Evolutionary conservation across 2,888 invertebrate species (phyloP), one percentile per base, ranked within the genome.

Genomic region (Neelides folsomi): DNA sequence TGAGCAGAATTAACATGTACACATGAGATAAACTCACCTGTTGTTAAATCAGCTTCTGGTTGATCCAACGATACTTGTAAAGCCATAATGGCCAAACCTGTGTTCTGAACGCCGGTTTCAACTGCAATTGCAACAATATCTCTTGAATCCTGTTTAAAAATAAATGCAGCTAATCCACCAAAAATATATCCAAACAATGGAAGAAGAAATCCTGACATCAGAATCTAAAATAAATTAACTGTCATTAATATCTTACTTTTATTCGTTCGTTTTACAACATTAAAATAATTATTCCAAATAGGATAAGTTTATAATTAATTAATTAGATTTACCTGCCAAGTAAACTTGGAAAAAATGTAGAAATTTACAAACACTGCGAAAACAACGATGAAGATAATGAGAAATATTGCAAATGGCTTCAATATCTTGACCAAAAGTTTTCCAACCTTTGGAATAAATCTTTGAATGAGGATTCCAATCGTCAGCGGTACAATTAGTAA

Each of bases 81-180:
- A 63, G 94, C 74, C 70, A 93, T 87, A 66, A 94, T 92, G 1
- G 92, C 79, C 58, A 94, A 81, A 41, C 90, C 92, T 0, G 92
- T 90, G 72, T 94, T 94, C 72, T 93, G 92, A 49, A 93, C 81
- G 47, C 93, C 90, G 4, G 88, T 86, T 74, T 94, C 94, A 46
- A 94, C 82, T 45, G 87, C 82, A 66, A 94, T 90, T 5, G 94
- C 88, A n/a, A 87, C 71, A 2, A 80, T 73, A 69, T 92, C 86
- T 2, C 75, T 69, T 41, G 75, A 69, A 5, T 78, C 74, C 67
- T 83, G 85, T 20, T 75, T 73, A 12, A 78, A 72, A 0, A 79
- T 20, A 48, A 75, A 71, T 0, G 87, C 81, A 0, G 78, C 65
- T 8, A 76, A 41, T 68, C 79, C 82, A 1, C 88, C 89, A 37